Evolutionary conservation across 1,140 invertebrate species (phyloP).

Genomic region (Drosophila micromelanica): DNA sequence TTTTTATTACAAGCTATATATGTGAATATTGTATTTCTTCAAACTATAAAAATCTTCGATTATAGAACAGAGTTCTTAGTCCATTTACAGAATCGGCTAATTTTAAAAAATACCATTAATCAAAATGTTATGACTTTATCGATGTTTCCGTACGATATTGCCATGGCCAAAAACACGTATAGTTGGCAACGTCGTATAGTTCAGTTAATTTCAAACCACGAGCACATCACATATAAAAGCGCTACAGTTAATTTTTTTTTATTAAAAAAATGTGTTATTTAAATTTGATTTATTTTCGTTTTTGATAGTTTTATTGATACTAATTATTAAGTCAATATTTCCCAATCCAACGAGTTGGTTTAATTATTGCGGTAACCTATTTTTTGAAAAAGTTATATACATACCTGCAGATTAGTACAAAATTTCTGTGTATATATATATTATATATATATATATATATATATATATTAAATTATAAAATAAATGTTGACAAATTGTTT

Average conservation of each 20-base stretch:
- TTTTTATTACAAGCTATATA: background rate
- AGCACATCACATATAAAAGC: background rate
- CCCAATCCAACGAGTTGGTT: no score
- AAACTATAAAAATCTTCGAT: background rate
- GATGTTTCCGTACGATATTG: background rate
- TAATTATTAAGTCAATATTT: no score
- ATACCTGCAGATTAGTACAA: slow-evolving; percentile 27
- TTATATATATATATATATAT: slow-evolving; percentile 44
- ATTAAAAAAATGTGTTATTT: slow-evolving; percentile 73
- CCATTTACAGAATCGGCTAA: background rate
- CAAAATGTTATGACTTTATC: background rate
- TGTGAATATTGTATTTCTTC: background rate
- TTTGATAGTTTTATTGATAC: no score
- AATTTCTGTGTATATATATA: slow-evolving; percentile 17
- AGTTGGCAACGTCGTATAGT: background rate
- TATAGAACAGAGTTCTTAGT: background rate
- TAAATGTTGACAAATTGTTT: slow-evolving; percentile 24
- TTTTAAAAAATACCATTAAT: background rate
- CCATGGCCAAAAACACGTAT: background rate
- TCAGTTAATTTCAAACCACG: background rate
- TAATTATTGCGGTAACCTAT: no score
- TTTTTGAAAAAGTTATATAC: no score
- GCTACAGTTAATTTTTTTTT: slow-evolving; percentile 33
- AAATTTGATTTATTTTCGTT: slow-evolving; percentile 56
- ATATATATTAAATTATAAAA: slow-evolving; percentile 42